phyloP scores from a whole-genome alignment of 2,797 vertebrate species.

The Pyrocephalus nanus region DNA sequence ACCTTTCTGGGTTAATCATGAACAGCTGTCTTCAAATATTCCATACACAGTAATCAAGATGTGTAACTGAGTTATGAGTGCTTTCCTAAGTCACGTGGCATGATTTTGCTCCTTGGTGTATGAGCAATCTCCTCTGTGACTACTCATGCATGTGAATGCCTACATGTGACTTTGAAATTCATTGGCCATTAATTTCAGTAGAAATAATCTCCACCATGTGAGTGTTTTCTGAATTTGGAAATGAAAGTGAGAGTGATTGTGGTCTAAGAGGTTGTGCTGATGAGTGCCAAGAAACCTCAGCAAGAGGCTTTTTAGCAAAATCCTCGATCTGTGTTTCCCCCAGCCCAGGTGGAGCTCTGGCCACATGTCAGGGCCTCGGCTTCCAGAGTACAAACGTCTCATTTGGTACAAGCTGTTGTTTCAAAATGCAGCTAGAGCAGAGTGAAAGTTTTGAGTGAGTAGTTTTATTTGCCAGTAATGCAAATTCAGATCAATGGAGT shows the following conservation, averaged over 20 bases:
- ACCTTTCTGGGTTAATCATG: conserved; percentile 35
- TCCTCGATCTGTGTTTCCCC: not conserved
- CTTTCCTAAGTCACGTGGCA: not conserved
- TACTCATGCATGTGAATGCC: not conserved
- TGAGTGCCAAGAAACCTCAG: not conserved
- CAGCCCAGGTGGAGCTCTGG: not conserved
- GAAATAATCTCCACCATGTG: not conserved
- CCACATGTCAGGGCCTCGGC: not conserved
- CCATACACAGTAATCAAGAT: conserved; percentile 13
- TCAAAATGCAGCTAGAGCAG: not conserved
- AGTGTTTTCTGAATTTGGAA: conserved; percentile 3
- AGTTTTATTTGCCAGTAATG: not conserved
- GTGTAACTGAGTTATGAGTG: not conserved
- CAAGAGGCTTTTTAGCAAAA: conserved; percentile 5
- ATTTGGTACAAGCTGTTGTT: not conserved
- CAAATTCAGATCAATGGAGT: not conserved
- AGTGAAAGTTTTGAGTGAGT: not conserved
- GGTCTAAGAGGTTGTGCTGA: not conserved
- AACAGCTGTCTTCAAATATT: conserved; percentile 37
- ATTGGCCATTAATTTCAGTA: not conserved
- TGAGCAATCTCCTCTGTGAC: not conserved
- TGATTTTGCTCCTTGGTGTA: not conserved
- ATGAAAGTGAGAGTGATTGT: not conserved
- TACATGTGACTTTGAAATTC: not conserved
- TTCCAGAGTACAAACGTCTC: not conserved